Percentiles rank a stretch among this genome's conserved stretches.
These are phyloP conservation scores for Tridacna gigas DNA, from an alignment of 2,888 invertebrate genomes.

Conservation along the genomic window DNA sequence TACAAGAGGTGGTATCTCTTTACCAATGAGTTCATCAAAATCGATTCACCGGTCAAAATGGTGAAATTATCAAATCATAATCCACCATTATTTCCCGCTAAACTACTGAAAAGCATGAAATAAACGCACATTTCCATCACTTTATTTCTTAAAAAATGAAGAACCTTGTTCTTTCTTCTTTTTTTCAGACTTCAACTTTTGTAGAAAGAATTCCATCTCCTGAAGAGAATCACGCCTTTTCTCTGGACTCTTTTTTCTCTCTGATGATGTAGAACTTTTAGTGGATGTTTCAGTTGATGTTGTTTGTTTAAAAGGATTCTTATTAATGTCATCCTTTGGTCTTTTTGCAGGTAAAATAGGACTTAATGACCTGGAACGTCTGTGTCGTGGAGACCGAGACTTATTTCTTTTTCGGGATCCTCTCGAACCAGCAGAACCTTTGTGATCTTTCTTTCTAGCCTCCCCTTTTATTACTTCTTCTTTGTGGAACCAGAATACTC, in stretches of 20 bases:
- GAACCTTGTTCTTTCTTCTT: constrained; percentile 34
- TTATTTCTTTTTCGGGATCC: constrained; percentile 13
- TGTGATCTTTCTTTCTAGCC: not conserved
- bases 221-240: constrained; percentile 42
- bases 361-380: constrained; percentile 25
- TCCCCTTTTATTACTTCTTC: constrained; percentile 13
- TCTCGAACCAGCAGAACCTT: not conserved
- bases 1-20: too few relatives aligned
- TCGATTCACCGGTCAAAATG: too few relatives aligned
- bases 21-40: too few relatives aligned
- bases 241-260: not conserved
- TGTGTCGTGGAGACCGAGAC: constrained; percentile 22
- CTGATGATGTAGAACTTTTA: not conserved
- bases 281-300: not conserved
- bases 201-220: constrained; percentile 48
- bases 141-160: not conserved
- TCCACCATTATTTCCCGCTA: too few relatives aligned
- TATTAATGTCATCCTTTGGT: not conserved
- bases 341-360: not conserved
- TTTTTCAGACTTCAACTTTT: constrained; percentile 41
- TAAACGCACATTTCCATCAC: not conserved
- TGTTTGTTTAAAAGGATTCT: constrained; percentile 12
- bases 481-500: constrained; percentile 48
- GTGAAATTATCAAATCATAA: too few relatives aligned
- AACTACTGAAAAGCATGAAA: too few relatives aligned